A percentile compares a stretch with the other conserved stretches of the same genome.
These are phyloP conservation scores for Alviniconcha strummeri DNA, from an alignment of 2,888 invertebrate genomes.

Conservation along the genomic window DNA sequence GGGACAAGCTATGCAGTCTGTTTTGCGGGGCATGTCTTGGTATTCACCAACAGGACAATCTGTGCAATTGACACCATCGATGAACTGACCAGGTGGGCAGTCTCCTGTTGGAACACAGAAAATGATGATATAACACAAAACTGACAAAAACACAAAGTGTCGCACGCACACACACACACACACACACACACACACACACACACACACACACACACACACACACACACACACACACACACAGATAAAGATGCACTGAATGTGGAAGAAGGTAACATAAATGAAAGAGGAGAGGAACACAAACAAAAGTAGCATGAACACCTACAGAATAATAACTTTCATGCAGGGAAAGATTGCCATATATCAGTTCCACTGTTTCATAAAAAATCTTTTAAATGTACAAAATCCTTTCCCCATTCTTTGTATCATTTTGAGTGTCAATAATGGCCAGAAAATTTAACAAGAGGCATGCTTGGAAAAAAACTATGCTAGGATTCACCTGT, in stretches of 20 bases:
- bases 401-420: no score
- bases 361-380: no score
- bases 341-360: no score
- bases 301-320: no score
- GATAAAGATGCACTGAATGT: not conserved
- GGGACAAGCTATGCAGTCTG: constrained; percentile 37
- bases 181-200: not conserved
- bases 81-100: constrained; percentile 41
- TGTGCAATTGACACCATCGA: constrained; percentile 31
- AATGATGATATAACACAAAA: not conserved
- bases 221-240: not conserved
- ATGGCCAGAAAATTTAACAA: no score
- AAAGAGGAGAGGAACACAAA: no score
- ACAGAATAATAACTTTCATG: no score
- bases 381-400: no score
- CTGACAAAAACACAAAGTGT: not conserved
- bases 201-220: not conserved
- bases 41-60: constrained; percentile 41
- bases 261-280: no score
- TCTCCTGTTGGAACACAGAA: constrained; percentile 36
- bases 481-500: no score
- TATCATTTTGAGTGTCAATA: no score
- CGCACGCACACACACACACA: not conserved
- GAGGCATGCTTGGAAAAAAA: no score
- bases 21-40: constrained; percentile 38